These are phyloP conservation scores for Irena cyanogastra DNA, from an alignment of 2,113 vertebrate genomes.

Conservation along the genomic window DNA sequence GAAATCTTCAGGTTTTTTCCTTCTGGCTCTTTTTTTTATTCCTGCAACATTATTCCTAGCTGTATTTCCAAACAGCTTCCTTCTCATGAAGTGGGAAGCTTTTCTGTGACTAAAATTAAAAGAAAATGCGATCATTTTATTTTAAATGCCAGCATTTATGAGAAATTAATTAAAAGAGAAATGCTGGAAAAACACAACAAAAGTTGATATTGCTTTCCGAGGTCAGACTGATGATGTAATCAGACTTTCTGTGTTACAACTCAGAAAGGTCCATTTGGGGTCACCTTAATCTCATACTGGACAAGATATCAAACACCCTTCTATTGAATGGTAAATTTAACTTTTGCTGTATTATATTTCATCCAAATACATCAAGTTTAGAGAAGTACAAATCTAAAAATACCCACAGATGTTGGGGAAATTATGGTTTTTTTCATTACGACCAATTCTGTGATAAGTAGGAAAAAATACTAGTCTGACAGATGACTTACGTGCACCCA, in stretches of 20 bases:
- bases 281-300: background rate
- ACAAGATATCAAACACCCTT: background rate
- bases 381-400: background rate
- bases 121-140: background rate
- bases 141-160: background rate
- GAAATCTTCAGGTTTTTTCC: background rate
- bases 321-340: background rate
- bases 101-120: background rate
- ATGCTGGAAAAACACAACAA: background rate
- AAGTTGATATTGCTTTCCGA: background rate
- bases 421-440: background rate
- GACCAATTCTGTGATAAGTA: background rate
- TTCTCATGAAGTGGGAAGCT: background rate
- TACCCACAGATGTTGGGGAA: background rate
- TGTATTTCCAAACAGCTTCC: background rate
- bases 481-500: background rate
- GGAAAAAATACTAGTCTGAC: background rate
- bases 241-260: background rate
- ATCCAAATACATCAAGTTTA: background rate
- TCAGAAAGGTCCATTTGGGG: background rate
- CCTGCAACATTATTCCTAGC: background rate
- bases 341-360: background rate
- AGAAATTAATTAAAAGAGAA: background rate
- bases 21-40: background rate
- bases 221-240: background rate